These are phyloP conservation scores for Pristionchus maxplancki DNA, from an alignment of 2,888 invertebrate species.

Conservation along the genomic window DNA sequence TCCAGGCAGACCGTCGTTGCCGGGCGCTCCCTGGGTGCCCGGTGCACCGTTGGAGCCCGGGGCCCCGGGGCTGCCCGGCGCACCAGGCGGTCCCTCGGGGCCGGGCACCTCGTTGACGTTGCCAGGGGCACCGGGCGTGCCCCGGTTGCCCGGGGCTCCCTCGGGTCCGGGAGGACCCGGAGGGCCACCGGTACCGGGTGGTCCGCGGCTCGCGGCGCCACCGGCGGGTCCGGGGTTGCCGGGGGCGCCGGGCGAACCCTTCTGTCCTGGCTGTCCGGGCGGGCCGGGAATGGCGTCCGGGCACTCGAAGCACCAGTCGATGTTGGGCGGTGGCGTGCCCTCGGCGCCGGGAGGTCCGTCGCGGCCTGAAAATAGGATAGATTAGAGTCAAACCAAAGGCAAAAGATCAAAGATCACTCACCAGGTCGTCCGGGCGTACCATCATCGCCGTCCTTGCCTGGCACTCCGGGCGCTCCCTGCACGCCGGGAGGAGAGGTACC, in stretches of 20 bases:
- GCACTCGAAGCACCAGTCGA: slow-evolving; percentile 72
- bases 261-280: slow-evolving; percentile 64
- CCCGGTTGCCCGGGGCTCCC: slow-evolving; percentile 57
- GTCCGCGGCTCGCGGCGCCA: slow-evolving; percentile 57
- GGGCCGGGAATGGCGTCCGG: slow-evolving; percentile 69
- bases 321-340: slow-evolving; percentile 62
- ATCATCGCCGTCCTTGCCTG: slow-evolving; percentile 62
- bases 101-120: slow-evolving; percentile 51
- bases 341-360: slow-evolving; percentile 66
- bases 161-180: slow-evolving; percentile 58
- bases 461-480: slow-evolving; percentile 13
- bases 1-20: slow-evolving; percentile 47
- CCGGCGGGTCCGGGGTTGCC: slow-evolving; percentile 63
- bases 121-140: slow-evolving; percentile 54
- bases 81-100: slow-evolving; percentile 35
- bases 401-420: neutral
- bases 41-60: slow-evolving; percentile 1
- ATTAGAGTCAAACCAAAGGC: neutral
- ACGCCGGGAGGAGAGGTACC: slow-evolving; percentile 42
- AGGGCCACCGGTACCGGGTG: slow-evolving; percentile 56
- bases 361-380: slow-evolving; percentile 52
- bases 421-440: slow-evolving; percentile 65
- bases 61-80: neutral
- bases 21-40: slow-evolving; percentile 10
- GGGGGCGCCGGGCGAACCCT: slow-evolving; percentile 62